Evolutionary conservation across 2,113 vertebrate genomes (phyloP), one percentile per base, ranked within the genome.

Genomic region (Ahaetulla prasina): DNA sequence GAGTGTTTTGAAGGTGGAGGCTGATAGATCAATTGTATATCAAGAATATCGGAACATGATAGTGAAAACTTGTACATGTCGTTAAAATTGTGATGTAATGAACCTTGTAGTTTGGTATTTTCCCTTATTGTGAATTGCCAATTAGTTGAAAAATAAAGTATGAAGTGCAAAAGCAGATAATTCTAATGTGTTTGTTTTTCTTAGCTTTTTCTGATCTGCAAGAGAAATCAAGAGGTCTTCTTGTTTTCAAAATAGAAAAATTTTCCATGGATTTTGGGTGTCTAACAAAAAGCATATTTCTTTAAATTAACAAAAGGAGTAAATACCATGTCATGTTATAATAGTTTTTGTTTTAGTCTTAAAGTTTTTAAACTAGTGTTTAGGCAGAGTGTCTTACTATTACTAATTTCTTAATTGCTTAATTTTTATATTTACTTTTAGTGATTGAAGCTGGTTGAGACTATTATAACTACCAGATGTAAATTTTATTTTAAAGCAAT

Each of bases 1-100:
- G 90, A 99, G 99, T 9, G 98, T 99, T 85, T 97, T 99, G 89
- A 98, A 98, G 90, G 96, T 99, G 2, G 99, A 99, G 95, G 97
- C 98, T 0, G 99, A 99, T 0, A 98, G 98, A 91, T 99, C 99
- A 52, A 98, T 99, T 0, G 98, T 97, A 89, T 99, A 99, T 95
- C 99, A 99, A 92, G 99, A 99, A 93, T 99, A 99, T 5, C 98
- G 98, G 90, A 98, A 99, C 39, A 99, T 99, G 99, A 98, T 99
- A 2, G 99, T 99, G 1, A 99, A 98, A 0, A 97, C 95, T 89
- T 99, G 99, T 94, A 99, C 99, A 8, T 99, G 99, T 94, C 99
- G 98, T 35, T 99, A 98, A 96, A 0, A 4, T 4, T 90, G 30
- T 0, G 0, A 0, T 89, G 4, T 12, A 53, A 11, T 89, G 1